Evolutionary conservation across 2,113 vertebrate species (phyloP), one percentile per base, ranked within the genome.

Genomic region (Podocnemis expansa): DNA sequence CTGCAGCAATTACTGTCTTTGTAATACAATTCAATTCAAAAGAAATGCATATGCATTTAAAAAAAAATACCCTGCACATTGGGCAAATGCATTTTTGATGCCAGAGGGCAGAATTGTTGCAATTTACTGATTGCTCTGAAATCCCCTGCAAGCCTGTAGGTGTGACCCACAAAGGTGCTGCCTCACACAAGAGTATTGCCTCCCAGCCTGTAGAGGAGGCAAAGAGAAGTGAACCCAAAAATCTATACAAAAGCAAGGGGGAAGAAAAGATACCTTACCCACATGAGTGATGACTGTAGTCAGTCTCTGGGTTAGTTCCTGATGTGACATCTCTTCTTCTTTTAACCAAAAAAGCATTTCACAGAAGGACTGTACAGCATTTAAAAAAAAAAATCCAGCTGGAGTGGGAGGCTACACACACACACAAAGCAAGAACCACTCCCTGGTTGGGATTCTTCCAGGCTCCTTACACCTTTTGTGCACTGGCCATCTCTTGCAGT

Each of bases 311-410:
- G 97, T 98, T 94, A 99, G 98, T 97, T 99, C 99, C 98, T 99
- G 98, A 87, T 98, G 98, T 96, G 98, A 99, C 99, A 99, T 99
- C 96, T 99, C 99, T 96, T 99, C 99, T 97, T 99, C 98, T 97
- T 98, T 98, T 87, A 99, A 97, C 98, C 99, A 99, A 97, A 98
- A 98, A 96, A 98, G 98, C 99, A 99, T 99, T 98, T 99, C 99
- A 98, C 96, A 88, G 95, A 31, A 95, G 95, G 97, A 94, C 85
- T 47, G 95, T 95, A 92, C 96, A 84, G 97, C 96, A 96, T 95
- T 97, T 96, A 96, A 92, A 93, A 93, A 79, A 45, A 22, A n/a
- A 60, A 96, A 85, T 95, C 96, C 96, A 89, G 83, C 55, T 90
- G 78, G 96, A 93, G 94, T 93, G 96, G 95, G 96, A 96, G 95